Evolutionary conservation across 2,888 invertebrate species (phyloP).

Genomic region (Vanessa cardui): DNA sequence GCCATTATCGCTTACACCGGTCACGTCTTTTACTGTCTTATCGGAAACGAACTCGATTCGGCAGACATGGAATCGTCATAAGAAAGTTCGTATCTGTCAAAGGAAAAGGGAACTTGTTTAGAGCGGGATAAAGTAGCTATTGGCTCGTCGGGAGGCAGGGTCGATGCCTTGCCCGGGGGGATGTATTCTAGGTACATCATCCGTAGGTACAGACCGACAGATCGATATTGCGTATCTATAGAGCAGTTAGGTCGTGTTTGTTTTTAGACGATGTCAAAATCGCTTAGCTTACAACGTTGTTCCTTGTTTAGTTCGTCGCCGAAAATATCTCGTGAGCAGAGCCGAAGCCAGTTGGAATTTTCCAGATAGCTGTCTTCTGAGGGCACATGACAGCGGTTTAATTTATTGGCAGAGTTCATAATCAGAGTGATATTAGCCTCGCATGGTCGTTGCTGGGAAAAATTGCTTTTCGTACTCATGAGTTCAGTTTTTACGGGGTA

Average conservation of each 20-base stretch:
- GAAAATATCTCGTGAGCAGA: conserved; percentile 36
- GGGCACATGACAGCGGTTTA: conserved; percentile 32
- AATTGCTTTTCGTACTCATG: neutral
- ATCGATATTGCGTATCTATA: conserved; percentile 74
- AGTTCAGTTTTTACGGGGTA: neutral
- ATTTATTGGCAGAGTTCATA: conserved; percentile 34
- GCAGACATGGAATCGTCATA: conserved; percentile 75
- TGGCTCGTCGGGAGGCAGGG: conserved; percentile 51
- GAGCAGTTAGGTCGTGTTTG: conserved; percentile 56
- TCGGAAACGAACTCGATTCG: conserved; percentile 61
- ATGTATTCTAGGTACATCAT: conserved; percentile 71
- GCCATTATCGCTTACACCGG: conserved; percentile 60
- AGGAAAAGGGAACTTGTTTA: conserved; percentile 62
- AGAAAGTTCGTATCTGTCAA: conserved; percentile 58
- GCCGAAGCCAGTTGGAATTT: conserved; percentile 28
- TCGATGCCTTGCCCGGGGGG: conserved; percentile 54
- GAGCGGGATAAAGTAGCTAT: conserved; percentile 45
- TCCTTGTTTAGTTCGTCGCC: conserved; percentile 35
- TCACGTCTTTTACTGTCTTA: conserved; percentile 71
- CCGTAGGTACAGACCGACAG: conserved; percentile 67
- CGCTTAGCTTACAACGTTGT: conserved; percentile 38
- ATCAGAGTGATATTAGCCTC: conserved; percentile 23
- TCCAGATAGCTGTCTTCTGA: conserved; percentile 35
- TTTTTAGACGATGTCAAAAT: conserved; percentile 54
- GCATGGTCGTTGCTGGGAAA: conserved; percentile 11